These are phyloP conservation scores for Terrapene triunguis DNA, from an alignment of 2,113 vertebrate species.

Conservation along the genomic window DNA sequence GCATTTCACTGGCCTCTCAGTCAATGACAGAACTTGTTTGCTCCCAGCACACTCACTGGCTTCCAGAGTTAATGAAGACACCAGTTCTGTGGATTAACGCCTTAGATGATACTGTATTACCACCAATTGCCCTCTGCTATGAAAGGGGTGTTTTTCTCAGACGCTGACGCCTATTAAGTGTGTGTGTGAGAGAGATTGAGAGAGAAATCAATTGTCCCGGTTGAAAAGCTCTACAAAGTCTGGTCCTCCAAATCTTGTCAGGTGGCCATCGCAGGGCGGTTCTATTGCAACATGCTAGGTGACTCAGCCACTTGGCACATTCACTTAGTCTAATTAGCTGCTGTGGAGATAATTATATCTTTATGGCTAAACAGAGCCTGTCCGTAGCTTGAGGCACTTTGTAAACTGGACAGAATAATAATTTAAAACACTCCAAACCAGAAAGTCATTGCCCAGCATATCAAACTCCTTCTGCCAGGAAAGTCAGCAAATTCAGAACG, in stretches of 20 bases:
- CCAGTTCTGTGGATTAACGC: slow-evolving; percentile 49
- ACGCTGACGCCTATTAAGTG: slow-evolving; percentile 42
- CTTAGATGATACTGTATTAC: slow-evolving; percentile 52
- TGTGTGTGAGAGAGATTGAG: neutral
- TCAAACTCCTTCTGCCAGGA: slow-evolving; percentile 37
- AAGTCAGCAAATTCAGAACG: neutral
- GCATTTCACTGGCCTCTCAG: neutral
- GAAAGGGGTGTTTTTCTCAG: slow-evolving; percentile 39
- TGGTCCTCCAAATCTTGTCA: slow-evolving; percentile 30
- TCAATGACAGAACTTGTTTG: slow-evolving; percentile 20
- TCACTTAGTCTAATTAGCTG: slow-evolving; percentile 61
- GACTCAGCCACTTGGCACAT: slow-evolving; percentile 57
- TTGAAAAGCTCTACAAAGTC: slow-evolving; percentile 20
- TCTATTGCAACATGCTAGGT: slow-evolving; percentile 31
- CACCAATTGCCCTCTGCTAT: slow-evolving; percentile 60
- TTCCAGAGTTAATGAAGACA: slow-evolving; percentile 59
- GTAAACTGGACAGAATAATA: slow-evolving; percentile 23
- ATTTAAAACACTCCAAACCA: slow-evolving; percentile 60
- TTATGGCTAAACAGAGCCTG: slow-evolving; percentile 57
- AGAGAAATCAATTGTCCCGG: slow-evolving; percentile 54
- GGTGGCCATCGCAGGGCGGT: slow-evolving; percentile 50
- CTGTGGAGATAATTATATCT: slow-evolving; percentile 41
- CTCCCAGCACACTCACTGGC: slow-evolving; percentile 22
- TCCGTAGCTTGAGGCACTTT: slow-evolving; percentile 63
- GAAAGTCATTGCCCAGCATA: neutral